Evolutionary conservation across 2,113 vertebrate species (phyloP).

Genomic region (Oreocharis arfaki): DNA sequence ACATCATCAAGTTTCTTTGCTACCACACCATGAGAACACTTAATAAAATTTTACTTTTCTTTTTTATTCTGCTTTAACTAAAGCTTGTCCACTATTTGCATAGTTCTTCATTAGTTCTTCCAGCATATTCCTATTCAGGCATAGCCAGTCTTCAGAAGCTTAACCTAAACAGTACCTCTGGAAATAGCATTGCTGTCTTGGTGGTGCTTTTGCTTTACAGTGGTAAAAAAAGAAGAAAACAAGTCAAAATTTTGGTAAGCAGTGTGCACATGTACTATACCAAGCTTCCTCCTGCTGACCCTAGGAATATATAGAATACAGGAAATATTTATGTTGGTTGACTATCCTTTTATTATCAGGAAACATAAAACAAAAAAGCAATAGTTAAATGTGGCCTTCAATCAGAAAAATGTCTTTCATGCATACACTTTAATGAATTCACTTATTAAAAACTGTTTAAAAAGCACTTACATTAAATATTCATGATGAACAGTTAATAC

Average conservation of each 20-base stretch:
- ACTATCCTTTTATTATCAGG: not conserved
- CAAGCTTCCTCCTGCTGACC: not conserved
- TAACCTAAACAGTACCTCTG: not conserved
- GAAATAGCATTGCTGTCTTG: not conserved
- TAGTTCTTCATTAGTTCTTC: not conserved
- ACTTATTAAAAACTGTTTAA: not conserved
- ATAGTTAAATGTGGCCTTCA: not conserved
- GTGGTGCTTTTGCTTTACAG: not conserved
- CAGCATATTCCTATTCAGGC: not conserved
- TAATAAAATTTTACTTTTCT: not conserved
- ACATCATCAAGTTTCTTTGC: not conserved
- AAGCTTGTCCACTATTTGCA: not conserved
- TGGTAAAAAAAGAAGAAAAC: not conserved
- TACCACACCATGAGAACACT: not conserved
- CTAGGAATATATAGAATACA: not conserved
- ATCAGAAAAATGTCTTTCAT: not conserved
- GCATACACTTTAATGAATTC: not conserved
- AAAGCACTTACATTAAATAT: not conserved
- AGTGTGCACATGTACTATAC: accelerated
- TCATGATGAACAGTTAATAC: not conserved
- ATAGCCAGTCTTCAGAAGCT: not conserved
- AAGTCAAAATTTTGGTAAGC: not conserved
- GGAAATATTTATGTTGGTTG: not conserved
- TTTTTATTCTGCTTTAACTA: not conserved
- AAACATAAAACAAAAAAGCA: not conserved